A percentile compares a stretch with the other conserved stretches of the same genome.
phyloP scores from a whole-genome alignment of 2,888 invertebrate species.

The Parasteatoda lunata region DNA sequence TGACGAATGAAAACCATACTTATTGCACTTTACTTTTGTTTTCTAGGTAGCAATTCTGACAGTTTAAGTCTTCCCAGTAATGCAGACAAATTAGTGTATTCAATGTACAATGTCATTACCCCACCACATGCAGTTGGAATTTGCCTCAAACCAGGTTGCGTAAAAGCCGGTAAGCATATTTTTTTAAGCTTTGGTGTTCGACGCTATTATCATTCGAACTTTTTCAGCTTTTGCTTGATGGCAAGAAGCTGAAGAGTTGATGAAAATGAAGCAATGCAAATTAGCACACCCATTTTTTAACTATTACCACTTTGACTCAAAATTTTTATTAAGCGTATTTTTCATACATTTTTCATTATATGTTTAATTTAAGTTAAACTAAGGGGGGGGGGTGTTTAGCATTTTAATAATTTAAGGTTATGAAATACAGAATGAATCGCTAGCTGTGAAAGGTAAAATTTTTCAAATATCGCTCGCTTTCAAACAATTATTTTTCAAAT shows the following conservation, averaged over 20 bases:
- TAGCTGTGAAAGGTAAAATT: no score
- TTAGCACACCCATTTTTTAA: not conserved
- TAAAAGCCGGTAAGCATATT: conserved; percentile 81
- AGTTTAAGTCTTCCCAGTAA: conserved; percentile 43
- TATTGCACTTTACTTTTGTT: no score
- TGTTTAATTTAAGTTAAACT: no score
- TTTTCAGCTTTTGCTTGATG: no score
- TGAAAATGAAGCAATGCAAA: not conserved
- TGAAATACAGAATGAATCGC: no score
- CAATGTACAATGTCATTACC: conserved; percentile 51
- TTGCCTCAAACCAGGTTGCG: conserved; percentile 84
- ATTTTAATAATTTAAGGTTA: no score
- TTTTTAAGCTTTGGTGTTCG: not conserved
- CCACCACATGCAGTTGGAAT: conserved; percentile 54
- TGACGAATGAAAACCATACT: no score
- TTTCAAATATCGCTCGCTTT: no score
- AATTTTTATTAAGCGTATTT: no score
- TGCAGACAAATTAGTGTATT: conserved; percentile 61
- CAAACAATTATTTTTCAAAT: no score
- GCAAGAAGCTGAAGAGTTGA: not conserved
- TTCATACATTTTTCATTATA: no score
- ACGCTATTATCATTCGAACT: not conserved
- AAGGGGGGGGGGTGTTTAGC: no score
- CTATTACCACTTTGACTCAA: not conserved
- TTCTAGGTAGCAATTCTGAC: conserved; percentile 24